A percentile compares a stretch with the other conserved stretches of the same genome.
Evolutionary conservation across 2,888 invertebrate species (phyloP).

Genomic region (Noctua janthe): DNA sequence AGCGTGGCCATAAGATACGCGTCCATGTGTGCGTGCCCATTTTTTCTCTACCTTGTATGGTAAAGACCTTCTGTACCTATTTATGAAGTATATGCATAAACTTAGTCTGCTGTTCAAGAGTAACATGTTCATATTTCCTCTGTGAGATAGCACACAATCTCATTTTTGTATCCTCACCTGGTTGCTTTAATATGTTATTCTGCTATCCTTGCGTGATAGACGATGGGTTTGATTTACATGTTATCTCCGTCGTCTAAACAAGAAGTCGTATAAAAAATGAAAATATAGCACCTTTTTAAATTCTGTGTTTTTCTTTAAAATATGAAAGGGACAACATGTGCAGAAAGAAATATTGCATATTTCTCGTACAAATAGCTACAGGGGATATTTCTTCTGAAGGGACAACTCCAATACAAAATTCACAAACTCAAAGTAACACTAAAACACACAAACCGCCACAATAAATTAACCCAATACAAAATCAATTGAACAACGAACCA

Average conservation of each 20-base stretch:
- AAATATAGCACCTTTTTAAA: not conserved
- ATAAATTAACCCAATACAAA: conserved; percentile 56
- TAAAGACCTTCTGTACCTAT: not conserved
- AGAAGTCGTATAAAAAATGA: not conserved
- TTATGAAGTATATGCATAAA: conserved; percentile 21
- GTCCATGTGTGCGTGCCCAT: not conserved
- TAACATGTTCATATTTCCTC: conserved; percentile 58
- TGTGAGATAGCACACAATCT: conserved; percentile 44
- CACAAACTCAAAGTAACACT: conserved; percentile 17
- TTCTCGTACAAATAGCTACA: too few relatives aligned
- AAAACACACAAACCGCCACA: conserved; percentile 13
- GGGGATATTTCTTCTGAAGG: not conserved
- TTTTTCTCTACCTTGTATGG: not conserved
- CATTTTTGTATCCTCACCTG: conserved; percentile 35
- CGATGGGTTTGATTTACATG: not conserved
- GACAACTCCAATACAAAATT: not conserved
- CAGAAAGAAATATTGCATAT: not conserved
- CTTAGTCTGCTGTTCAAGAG: conserved; percentile 50
- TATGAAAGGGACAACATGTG: not conserved
- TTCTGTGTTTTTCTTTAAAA: not conserved
- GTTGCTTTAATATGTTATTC: not conserved
- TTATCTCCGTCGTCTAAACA: not conserved
- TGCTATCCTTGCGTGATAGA: not conserved
- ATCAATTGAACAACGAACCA: conserved; percentile 66
- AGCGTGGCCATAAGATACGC: too few relatives aligned